A percentile compares a stretch with the other conserved stretches of the same genome.
Evolutionary conservation across 2,888 invertebrate genomes (phyloP).

Genomic region (Tetragonisca angustula): DNA sequence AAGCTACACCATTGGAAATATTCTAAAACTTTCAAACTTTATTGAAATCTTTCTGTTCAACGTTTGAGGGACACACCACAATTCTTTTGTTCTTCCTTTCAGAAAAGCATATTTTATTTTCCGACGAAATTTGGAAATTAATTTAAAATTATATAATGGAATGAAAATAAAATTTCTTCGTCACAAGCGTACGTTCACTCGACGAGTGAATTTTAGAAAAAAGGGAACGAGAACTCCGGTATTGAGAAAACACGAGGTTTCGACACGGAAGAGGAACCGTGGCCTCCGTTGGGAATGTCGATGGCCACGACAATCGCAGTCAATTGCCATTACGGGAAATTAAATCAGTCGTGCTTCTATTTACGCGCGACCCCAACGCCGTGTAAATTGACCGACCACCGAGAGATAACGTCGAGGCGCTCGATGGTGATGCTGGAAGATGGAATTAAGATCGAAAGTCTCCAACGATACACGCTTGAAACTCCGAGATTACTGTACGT

Average conservation of each 20-base stretch:
- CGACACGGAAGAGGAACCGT: slow-evolving; percentile 25
- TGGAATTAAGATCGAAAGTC: neutral
- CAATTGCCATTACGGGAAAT: slow-evolving; percentile 81
- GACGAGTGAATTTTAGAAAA: neutral
- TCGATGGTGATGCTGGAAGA: slow-evolving; percentile 5
- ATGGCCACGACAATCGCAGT: slow-evolving; percentile 51
- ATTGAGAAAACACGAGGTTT: neutral
- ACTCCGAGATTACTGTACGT: too few species aligned
- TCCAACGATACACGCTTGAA: neutral
- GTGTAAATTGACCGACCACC: slow-evolving; percentile 54
- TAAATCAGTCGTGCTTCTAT: slow-evolving; percentile 79
- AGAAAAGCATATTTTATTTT: too few species aligned
- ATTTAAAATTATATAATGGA: too few species aligned
- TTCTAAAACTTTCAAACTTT: too few species aligned
- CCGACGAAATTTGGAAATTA: too few species aligned
- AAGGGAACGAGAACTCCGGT: too few species aligned
- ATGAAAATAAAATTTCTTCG: too few species aligned
- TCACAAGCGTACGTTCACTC: neutral
- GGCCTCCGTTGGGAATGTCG: slow-evolving; percentile 43
- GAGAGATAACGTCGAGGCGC: slow-evolving; percentile 40
- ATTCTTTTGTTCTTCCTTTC: too few species aligned
- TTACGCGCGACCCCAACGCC: slow-evolving; percentile 69
- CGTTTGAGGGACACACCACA: too few species aligned
- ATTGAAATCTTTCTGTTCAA: too few species aligned
- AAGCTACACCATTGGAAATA: too few species aligned